Evolutionary conservation across 2,888 invertebrate genomes (phyloP).

Genomic region (Tortrix viridana): DNA sequence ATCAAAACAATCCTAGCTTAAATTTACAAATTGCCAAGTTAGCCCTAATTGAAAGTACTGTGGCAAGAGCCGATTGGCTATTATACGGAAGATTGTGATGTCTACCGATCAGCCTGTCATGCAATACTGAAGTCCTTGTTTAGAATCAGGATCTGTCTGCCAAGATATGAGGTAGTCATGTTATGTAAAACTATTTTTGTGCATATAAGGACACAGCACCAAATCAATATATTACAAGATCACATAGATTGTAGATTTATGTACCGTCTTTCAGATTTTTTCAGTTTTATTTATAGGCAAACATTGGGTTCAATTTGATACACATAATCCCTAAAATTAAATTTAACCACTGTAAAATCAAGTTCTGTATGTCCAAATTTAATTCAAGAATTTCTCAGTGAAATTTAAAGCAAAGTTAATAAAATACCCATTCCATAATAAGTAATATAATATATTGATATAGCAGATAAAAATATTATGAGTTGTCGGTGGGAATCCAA

Average conservation of each 20-base stretch:
- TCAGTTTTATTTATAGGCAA: background rate
- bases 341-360: too few relatives aligned
- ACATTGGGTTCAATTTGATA: background rate
- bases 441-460: background rate
- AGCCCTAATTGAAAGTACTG: slow-evolving; percentile 10
- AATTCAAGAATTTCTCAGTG: too few relatives aligned
- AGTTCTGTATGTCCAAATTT: too few relatives aligned
- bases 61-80: slow-evolving; percentile 25
- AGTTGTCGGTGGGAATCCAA: slow-evolving; percentile 14
- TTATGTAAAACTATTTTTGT: slow-evolving; percentile 59
- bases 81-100: slow-evolving; percentile 22
- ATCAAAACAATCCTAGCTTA: slow-evolving; percentile 16
- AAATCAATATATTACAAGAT: slow-evolving; percentile 45
- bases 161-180: slow-evolving; percentile 77
- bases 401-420: too few relatives aligned
- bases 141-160: slow-evolving; percentile 58
- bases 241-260: slow-evolving; percentile 37
- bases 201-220: slow-evolving; percentile 61
- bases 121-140: slow-evolving; percentile 24
- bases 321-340: too few relatives aligned
- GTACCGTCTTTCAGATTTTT: background rate
- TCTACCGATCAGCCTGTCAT: slow-evolving; percentile 19
- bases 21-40: slow-evolving; percentile 29
- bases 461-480: slow-evolving; percentile 6
- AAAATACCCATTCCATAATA: background rate